Conservation (phyloP, 2,113 vertebrate genomes). For the Lipotes vexillifer region DNA sequence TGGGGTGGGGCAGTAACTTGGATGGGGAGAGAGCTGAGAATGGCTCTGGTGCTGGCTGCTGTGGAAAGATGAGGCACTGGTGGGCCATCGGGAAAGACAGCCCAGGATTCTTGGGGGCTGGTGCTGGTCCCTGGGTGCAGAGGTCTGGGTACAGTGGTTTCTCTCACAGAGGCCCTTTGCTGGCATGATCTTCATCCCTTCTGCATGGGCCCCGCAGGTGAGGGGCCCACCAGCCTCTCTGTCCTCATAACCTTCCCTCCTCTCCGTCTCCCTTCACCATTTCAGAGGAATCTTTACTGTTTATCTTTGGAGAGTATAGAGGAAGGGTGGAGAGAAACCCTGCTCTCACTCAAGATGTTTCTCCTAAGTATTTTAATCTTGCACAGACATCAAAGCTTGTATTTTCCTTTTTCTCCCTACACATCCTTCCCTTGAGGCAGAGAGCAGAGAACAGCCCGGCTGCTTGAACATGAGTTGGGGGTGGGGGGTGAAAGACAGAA, state of each 20-base stretch:
- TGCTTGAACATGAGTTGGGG: background rate
- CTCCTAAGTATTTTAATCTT: constrained; percentile 36
- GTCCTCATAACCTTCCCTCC: background rate
- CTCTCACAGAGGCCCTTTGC: background rate
- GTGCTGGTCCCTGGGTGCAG: background rate
- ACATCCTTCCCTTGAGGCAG: background rate
- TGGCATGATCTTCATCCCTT: background rate
- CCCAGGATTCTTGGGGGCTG: background rate
- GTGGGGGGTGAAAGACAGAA: background rate
- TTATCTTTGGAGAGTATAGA: background rate
- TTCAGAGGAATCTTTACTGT: background rate
- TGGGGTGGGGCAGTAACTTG: background rate
- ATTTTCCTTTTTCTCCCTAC: background rate
- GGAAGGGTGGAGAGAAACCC: background rate
- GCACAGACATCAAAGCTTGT: constrained; percentile 31
- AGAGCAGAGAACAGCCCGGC: background rate
- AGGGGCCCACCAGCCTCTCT: background rate
- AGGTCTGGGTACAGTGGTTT: background rate
- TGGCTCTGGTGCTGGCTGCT: background rate
- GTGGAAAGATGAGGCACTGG: background rate
- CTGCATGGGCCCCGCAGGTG: background rate
- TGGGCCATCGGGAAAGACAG: background rate
- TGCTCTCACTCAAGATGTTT: constrained; percentile 7
- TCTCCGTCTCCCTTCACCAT: background rate
- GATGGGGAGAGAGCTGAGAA: background rate